Percentiles rank a stretch among this genome's conserved stretches.
phyloP scores from a whole-genome alignment of 2,797 vertebrate genomes.

The Pristis pectinata region DNA sequence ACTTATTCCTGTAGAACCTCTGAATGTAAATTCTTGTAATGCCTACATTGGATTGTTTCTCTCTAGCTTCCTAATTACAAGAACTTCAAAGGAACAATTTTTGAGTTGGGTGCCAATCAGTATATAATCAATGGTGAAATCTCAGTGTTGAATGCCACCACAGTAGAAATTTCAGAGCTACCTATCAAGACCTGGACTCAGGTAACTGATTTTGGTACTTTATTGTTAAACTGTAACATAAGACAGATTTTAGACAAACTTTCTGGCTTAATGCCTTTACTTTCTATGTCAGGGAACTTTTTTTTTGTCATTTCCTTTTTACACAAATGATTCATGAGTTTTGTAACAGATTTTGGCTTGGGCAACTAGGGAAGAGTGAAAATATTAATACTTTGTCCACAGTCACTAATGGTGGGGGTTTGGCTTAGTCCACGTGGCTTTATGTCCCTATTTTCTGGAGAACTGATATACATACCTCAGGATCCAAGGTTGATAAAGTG shows the following conservation, averaged over 20 bases:
- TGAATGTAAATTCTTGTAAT: background rate
- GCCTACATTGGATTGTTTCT: background rate
- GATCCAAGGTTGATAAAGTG: background rate
- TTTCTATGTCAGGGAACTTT: background rate
- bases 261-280: background rate
- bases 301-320: background rate
- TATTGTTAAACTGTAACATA: background rate
- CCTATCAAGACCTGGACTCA: conserved; percentile 93
- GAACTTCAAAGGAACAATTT: conserved; percentile 85
- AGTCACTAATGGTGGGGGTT: background rate
- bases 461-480: background rate
- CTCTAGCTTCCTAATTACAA: conserved; percentile 85
- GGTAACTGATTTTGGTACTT: conserved; percentile 53
- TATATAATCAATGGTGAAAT: conserved; percentile 83
- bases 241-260: background rate
- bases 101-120: conserved; percentile 76
- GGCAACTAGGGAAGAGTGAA: background rate
- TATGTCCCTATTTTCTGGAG: background rate
- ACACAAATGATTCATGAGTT: background rate
- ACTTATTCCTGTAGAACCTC: background rate
- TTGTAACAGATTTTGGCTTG: background rate
- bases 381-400: background rate
- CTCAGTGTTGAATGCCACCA: conserved; percentile 83
- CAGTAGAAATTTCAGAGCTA: conserved; percentile 92
- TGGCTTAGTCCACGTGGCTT: background rate